Evolutionary conservation across 2,113 vertebrate genomes (phyloP).

Genomic region (Bufo bufo): DNA sequence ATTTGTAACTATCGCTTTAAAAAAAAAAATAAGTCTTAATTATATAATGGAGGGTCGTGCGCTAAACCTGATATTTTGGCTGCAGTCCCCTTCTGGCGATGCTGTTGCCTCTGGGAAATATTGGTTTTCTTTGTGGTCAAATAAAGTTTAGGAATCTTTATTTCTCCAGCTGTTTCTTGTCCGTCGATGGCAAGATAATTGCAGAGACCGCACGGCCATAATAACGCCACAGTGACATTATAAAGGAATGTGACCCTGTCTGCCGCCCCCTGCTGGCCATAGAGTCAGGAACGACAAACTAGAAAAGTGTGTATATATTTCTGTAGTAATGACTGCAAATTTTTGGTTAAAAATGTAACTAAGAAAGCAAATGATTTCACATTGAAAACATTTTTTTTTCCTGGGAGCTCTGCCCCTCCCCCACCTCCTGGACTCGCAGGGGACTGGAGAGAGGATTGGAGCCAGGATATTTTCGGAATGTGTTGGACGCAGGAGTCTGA

Average conservation of each 20-base stretch:
- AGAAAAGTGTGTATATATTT: neutral
- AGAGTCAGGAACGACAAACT: neutral
- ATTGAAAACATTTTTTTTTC: conserved; percentile 79
- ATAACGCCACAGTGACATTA: neutral
- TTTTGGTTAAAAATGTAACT: conserved; percentile 62
- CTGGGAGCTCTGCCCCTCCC: conserved; percentile 69
- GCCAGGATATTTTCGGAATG: conserved; percentile 64
- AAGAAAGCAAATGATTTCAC: conserved; percentile 83
- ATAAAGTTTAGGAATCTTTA: neutral
- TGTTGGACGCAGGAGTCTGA: neutral
- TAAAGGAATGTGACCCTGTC: neutral
- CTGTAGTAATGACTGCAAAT: neutral
- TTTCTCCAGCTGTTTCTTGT: neutral
- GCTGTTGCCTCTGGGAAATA: neutral
- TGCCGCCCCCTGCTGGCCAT: neutral
- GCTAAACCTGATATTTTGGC: neutral
- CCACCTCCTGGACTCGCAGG: conserved; percentile 71
- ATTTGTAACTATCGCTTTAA: too few relatives aligned
- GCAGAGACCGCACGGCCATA: neutral
- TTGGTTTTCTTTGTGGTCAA: neutral
- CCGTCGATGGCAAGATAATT: neutral
- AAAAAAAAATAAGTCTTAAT: too few relatives aligned
- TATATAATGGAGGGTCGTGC: neutral
- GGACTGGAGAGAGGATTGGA: conserved; percentile 59
- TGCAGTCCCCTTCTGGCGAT: neutral